Percentiles rank a stretch among this genome's conserved stretches.
Evolutionary conservation across 2,113 vertebrate genomes (phyloP).

Genomic region (Platichthys stellatus): DNA sequence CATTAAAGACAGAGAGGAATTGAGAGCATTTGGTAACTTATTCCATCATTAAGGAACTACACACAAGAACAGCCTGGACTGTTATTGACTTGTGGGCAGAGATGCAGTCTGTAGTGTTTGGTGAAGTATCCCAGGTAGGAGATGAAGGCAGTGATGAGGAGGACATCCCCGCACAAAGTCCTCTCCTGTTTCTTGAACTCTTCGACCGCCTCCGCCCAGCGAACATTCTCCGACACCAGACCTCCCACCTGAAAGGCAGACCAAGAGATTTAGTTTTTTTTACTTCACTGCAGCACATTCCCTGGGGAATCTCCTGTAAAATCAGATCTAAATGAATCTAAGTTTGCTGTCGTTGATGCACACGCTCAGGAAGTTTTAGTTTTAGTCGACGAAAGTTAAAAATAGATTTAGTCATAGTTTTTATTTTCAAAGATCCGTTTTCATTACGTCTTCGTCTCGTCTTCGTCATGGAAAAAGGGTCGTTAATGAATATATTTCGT

Average conservation of each 20-base stretch:
- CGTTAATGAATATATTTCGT: too few species aligned
- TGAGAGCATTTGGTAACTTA: too few species aligned
- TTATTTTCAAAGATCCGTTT: too few species aligned
- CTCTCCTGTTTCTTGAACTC: constrained; percentile 87
- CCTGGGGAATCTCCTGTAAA: neutral
- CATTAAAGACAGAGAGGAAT: too few species aligned
- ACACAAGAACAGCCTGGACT: too few species aligned
- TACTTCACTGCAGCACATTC: too few species aligned
- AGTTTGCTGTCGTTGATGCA: neutral
- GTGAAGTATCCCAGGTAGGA: constrained; percentile 98
- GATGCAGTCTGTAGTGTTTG: constrained; percentile 88
- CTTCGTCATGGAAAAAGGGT: too few species aligned
- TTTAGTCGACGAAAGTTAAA: too few species aligned
- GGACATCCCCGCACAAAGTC: constrained; percentile 91
- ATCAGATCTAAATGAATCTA: constrained; percentile 33
- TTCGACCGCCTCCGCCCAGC: constrained; percentile 91
- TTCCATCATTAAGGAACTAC: too few species aligned
- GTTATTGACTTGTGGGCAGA: too few species aligned
- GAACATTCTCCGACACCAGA: constrained; percentile 90
- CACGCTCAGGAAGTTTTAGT: neutral
- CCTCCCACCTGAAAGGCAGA: constrained; percentile 87
- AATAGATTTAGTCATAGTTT: too few species aligned
- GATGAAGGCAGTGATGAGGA: constrained; percentile 90
- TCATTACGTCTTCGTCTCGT: too few species aligned
- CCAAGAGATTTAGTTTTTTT: neutral